Evolutionary conservation across 2,888 invertebrate species (phyloP).

Genomic region (Seira musarum): DNA sequence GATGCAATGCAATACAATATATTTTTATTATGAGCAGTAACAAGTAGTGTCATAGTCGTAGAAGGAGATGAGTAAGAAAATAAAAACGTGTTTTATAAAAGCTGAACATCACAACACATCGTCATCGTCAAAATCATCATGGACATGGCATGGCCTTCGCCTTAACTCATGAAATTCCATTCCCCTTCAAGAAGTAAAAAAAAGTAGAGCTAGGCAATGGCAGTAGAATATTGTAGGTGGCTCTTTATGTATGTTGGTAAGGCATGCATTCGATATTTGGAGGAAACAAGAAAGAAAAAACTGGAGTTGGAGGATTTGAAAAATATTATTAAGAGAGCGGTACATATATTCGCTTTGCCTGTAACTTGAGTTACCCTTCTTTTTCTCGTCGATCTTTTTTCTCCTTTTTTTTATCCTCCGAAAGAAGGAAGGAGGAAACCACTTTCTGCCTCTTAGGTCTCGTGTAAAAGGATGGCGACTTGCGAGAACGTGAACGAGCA

Average conservation of each 20-base stretch:
- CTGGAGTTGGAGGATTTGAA: conserved; percentile 10
- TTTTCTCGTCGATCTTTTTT: conserved; percentile 23
- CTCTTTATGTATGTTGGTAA: not conserved
- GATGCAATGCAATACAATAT: not conserved
- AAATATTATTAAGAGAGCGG: conserved; percentile 47
- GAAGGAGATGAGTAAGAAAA: not conserved
- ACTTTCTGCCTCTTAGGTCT: conserved; percentile 11
- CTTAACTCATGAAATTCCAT: conserved; percentile 61
- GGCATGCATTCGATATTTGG: not conserved
- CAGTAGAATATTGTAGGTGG: not conserved
- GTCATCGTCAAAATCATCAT: conserved; percentile 30
- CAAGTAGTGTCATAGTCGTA: not conserved
- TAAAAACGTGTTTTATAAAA: not conserved
- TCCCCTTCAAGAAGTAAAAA: conserved; percentile 59
- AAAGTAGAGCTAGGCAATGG: conserved; percentile 4
- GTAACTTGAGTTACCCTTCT: conserved; percentile 43
- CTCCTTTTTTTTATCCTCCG: conserved; percentile 13
- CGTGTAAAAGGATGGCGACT: not conserved
- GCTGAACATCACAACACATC: not conserved
- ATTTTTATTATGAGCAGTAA: not conserved
- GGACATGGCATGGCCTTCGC: conserved; percentile 60
- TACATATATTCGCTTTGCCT: conserved; percentile 55
- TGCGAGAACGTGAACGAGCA: not conserved
- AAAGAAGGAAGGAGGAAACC: not conserved
- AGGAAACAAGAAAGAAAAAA: conserved; percentile 1